These are phyloP conservation scores for Machimus rusticus DNA, from an alignment of 2,888 invertebrate genomes.

Conservation along the genomic window DNA sequence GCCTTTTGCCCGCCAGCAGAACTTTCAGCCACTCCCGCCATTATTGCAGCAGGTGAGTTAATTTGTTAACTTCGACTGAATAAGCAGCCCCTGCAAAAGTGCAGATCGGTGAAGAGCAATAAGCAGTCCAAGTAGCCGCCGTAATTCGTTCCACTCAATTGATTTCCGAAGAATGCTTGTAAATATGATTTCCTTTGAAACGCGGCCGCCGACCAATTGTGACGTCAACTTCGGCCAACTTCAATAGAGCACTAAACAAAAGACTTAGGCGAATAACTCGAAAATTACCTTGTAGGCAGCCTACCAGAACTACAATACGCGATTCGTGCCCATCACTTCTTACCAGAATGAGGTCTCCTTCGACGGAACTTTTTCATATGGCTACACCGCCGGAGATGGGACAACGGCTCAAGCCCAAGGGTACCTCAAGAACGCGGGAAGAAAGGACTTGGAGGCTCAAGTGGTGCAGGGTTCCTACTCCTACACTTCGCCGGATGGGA, in stretches of 20 bases:
- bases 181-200: background rate
- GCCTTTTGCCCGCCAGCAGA: constrained; percentile 48
- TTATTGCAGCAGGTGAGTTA: constrained; percentile 52
- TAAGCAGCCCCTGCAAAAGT: background rate
- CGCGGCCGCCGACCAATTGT: background rate
- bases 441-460: constrained; percentile 73
- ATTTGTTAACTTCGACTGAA: background rate
- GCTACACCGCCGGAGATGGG: constrained; percentile 79
- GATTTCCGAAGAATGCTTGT: background rate
- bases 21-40: constrained; percentile 51
- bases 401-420: constrained; percentile 81
- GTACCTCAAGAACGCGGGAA: constrained; percentile 74
- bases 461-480: constrained; percentile 80
- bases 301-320: constrained; percentile 55
- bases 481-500: constrained; percentile 77
- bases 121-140: background rate
- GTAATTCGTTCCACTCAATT: constrained; percentile 12
- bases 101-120: background rate
- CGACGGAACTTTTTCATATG: constrained; percentile 64
- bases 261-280: constrained; percentile 47
- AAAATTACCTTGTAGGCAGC: constrained; percentile 50
- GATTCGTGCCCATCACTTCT: constrained; percentile 62
- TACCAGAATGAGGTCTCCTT: constrained; percentile 62
- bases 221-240: constrained; percentile 5
- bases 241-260: constrained; percentile 41